phyloP scores from a whole-genome alignment of 2,113 vertebrate species.

The Ctenodactylus gundi region DNA sequence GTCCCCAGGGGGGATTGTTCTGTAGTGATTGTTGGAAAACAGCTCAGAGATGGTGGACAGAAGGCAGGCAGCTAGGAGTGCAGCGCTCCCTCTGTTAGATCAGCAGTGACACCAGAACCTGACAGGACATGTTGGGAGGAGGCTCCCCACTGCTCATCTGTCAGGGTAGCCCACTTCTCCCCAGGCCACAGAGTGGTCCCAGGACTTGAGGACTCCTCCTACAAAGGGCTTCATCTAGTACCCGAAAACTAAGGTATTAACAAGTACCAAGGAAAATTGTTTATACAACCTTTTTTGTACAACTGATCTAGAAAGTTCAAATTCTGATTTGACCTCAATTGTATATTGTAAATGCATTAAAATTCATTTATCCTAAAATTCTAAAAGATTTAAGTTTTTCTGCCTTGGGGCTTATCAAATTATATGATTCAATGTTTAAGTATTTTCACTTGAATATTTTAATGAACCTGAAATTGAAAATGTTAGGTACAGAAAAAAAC shows the following conservation, averaged over 20 bases:
- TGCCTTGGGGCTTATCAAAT: not conserved
- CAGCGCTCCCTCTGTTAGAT: too few species aligned
- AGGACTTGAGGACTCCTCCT: too few species aligned
- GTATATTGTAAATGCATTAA: not conserved
- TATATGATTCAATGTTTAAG: not conserved
- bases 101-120: too few species aligned
- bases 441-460: not conserved
- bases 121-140: too few species aligned
- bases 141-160: too few species aligned
- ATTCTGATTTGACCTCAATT: not conserved
- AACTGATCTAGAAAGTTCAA: constrained; percentile 1
- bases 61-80: too few species aligned
- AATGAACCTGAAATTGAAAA: not conserved
- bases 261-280: not conserved
- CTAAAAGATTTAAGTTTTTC: not conserved
- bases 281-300: not conserved
- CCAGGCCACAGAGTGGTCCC: too few species aligned
- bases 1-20: too few species aligned
- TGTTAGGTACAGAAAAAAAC: not conserved
- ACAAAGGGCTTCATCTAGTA: not conserved
- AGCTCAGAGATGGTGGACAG: too few species aligned
- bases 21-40: too few species aligned
- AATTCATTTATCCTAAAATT: not conserved
- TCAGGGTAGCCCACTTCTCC: too few species aligned
- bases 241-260: not conserved